Percentiles rank a stretch among this genome's conserved stretches.
These are phyloP conservation scores for Hesperia comma DNA, from an alignment of 2,888 invertebrate genomes.

Conservation along the genomic window DNA sequence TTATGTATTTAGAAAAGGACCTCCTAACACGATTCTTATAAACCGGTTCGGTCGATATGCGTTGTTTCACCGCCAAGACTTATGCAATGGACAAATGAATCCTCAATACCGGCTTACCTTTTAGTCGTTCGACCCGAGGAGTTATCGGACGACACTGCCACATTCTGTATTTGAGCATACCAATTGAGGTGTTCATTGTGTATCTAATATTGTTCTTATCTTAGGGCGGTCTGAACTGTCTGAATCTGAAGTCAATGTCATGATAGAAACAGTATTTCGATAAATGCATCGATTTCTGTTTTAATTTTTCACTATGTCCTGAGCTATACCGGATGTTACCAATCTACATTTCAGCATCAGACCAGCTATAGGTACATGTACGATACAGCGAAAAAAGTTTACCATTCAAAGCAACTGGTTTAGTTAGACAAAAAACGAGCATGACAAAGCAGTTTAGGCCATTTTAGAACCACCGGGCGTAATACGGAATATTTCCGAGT, in stretches of 20 bases:
- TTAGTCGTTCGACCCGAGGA: constrained; percentile 24
- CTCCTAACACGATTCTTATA: constrained; percentile 79
- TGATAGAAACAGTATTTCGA: too few relatives aligned
- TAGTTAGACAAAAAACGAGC: constrained; percentile 9
- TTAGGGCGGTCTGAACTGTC: too few relatives aligned
- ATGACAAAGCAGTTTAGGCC: constrained; percentile 3
- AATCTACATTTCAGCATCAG: neutral
- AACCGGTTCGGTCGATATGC: constrained; percentile 76
- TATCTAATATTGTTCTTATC: neutral
- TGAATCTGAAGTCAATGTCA: too few relatives aligned
- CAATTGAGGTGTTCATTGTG: constrained; percentile 13
- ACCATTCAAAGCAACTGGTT: constrained; percentile 5
- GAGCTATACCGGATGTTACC: neutral
- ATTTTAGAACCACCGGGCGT: constrained; percentile 7
- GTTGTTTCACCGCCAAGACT: constrained; percentile 63
- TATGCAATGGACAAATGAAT: constrained; percentile 76
- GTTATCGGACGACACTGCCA: constrained; percentile 17
- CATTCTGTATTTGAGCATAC: constrained; percentile 16
- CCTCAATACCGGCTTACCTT: constrained; percentile 41
- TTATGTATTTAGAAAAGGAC: constrained; percentile 62
- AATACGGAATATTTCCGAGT: constrained; percentile 25
- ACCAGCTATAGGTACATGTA: neutral
- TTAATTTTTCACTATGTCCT: neutral
- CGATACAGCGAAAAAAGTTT: neutral
- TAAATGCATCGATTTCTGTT: neutral